Percentiles rank a stretch among this genome's conserved stretches.
phyloP scores from a whole-genome alignment of 2,797 vertebrate species.

The Hemitrygon akajei region DNA sequence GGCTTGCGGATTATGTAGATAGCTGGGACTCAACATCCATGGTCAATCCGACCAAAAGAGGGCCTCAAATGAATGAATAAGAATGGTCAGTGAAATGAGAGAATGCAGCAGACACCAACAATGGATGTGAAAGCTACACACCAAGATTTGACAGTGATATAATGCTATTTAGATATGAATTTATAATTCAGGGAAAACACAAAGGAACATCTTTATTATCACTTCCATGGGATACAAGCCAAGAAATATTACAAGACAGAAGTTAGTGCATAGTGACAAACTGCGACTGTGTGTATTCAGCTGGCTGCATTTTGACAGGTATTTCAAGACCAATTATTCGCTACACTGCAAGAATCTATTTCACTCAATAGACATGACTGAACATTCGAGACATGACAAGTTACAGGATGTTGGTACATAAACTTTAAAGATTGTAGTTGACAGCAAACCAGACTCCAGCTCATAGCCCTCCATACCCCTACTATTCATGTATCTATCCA shows the following conservation, averaged over 20 bases:
- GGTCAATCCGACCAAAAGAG: too few species aligned
- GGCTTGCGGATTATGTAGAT: too few species aligned
- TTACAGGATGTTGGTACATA: not conserved
- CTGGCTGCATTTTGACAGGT: conserved; percentile 7
- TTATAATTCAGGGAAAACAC: not conserved
- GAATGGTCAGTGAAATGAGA: not conserved
- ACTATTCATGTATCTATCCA: too few species aligned
- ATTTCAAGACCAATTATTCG: not conserved
- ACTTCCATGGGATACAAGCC: not conserved
- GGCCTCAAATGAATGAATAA: too few species aligned
- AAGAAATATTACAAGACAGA: not conserved
- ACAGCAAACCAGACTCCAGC: not conserved
- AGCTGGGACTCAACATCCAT: too few species aligned
- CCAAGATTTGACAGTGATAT: not conserved
- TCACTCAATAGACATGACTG: not conserved
- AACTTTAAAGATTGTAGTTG: conserved; percentile 1
- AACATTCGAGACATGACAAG: not conserved
- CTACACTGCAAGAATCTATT: not conserved
- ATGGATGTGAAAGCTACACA: not conserved
- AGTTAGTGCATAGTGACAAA: not conserved
- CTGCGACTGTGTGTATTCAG: not conserved
- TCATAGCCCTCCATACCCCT: not conserved
- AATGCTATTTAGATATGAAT: not conserved
- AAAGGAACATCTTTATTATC: not conserved
- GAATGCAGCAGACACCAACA: too few species aligned